Evolutionary conservation across 2,113 vertebrate species (phyloP), one percentile per base, ranked within the genome.

Genomic region (Mormoops blainvillei): DNA sequence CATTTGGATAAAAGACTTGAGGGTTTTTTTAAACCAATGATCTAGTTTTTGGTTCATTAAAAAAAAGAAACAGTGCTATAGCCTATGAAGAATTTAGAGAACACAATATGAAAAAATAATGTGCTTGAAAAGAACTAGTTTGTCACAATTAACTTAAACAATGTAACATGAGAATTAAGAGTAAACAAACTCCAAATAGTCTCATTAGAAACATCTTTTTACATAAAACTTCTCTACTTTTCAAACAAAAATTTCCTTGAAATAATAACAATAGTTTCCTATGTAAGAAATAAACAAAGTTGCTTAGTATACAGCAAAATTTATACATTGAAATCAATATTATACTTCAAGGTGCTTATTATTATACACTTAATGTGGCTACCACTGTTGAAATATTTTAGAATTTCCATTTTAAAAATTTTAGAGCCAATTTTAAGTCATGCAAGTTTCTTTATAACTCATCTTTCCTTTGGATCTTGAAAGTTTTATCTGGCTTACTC

Each of bases 181-280:
- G 63, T 48, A 78, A 82, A 18, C 67, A 74, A 65, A 76, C 38
- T 20, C 56, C 38, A 54, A 38, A 61, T 70, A 41, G 45, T 85
- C 89, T 87, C 14, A 70, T 67, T 67, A 78, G 41, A 33, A 73
- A 68, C 4, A 54, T 82, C 43, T 82, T 88, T 61, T 38, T 43
- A 45, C 67, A 54, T 87, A 78, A 94, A n/a, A 89, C 71, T 74
- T 89, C 56, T 56, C 48, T 87, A 76, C 20, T 94, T 95, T 96
- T 83, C 20, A 89, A 92, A 50, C 33, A 84, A 95, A 83, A 90
- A 50, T 61, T 5, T 61, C 38, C n/a, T 89, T 48, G 5, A 76
- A 70, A 41, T 81, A 52, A 63, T 73, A 56, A 41, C 76, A 52
- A 63, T 73, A 56, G 43, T 78, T 92, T 77, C n/a, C 26, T 76